These are phyloP conservation scores for Eupithecia subfuscata DNA, from an alignment of 2,888 invertebrate species.

Conservation along the genomic window DNA sequence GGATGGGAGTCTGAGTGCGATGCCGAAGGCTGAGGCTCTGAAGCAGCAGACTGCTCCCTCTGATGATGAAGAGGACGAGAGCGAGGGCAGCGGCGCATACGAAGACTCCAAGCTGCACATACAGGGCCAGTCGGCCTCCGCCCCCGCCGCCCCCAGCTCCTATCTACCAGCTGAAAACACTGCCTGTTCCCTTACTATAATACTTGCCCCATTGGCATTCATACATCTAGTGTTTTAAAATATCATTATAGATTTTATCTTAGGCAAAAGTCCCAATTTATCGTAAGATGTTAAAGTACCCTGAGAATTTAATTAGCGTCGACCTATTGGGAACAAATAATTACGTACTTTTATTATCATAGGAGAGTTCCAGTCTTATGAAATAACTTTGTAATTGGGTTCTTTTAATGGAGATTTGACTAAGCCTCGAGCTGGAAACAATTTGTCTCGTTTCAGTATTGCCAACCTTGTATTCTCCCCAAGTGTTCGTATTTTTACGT, in stretches of 20 bases:
- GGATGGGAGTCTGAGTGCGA: slow-evolving; percentile 39
- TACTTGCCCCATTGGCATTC: slow-evolving; percentile 39
- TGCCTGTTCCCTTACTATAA: slow-evolving; percentile 44
- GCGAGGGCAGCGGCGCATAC: slow-evolving; percentile 72
- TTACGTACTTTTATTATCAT: slow-evolving; percentile 46
- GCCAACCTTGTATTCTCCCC: slow-evolving; percentile 35
- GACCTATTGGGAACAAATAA: slow-evolving; percentile 70
- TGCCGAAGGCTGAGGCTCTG: slow-evolving; percentile 68
- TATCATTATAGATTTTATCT: slow-evolving; percentile 32
- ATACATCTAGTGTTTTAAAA: slow-evolving; percentile 41
- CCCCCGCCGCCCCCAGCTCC: slow-evolving; percentile 75
- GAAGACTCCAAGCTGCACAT: slow-evolving; percentile 61
- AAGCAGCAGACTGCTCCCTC: slow-evolving; percentile 73
- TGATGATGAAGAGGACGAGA: slow-evolving; percentile 77
- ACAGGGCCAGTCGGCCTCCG: slow-evolving; percentile 61
- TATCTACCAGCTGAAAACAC: slow-evolving; percentile 69
- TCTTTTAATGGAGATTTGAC: slow-evolving; percentile 45
- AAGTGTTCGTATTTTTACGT: slow-evolving; percentile 50
- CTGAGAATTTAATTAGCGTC: slow-evolving; percentile 64
- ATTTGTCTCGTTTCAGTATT: slow-evolving; percentile 29
- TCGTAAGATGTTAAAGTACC: slow-evolving; percentile 52
- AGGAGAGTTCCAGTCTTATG: slow-evolving; percentile 41
- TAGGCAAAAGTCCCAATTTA: slow-evolving; percentile 38
- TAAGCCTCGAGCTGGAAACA: slow-evolving; percentile 31
- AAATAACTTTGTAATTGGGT: slow-evolving; percentile 42